Evolutionary conservation across 1,140 invertebrate genomes (phyloP).

Genomic region (Lepidotrigona ventralis): DNA sequence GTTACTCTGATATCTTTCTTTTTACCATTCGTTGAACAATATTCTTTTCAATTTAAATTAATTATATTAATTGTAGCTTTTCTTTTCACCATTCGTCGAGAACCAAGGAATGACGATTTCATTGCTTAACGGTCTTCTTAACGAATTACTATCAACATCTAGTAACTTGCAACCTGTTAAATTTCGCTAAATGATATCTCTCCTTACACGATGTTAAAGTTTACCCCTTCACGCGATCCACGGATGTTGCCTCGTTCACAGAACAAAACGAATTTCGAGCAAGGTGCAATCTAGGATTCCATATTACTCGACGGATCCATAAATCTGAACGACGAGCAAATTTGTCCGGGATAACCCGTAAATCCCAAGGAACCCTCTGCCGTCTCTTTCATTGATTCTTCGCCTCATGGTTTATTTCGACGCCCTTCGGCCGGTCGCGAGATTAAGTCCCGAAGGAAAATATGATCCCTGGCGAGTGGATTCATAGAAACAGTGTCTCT

Average conservation of each 20-base stretch:
- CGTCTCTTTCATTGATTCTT: conserved; percentile 28
- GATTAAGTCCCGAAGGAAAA: conserved; percentile 25
- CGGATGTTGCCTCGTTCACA: not conserved
- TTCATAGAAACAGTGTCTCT: conserved; percentile 1
- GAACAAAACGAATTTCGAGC: not conserved
- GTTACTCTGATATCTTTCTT: no score
- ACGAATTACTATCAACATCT: no score
- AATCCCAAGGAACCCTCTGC: not conserved
- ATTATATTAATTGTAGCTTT: no score
- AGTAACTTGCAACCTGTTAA: no score
- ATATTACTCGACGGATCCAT: not conserved
- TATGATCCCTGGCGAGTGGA: conserved; percentile 17
- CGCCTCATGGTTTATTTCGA: conserved; percentile 15
- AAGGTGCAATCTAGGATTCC: not conserved
- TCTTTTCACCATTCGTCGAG: no score
- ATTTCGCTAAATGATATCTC: no score
- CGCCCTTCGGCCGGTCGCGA: not conserved
- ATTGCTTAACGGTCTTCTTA: no score
- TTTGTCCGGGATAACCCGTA: conserved; percentile 6
- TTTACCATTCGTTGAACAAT: no score
- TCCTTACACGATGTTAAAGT: not conserved
- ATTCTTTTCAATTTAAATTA: no score
- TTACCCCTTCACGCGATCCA: not conserved
- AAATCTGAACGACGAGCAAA: conserved; percentile 8
- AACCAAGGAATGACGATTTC: no score